Evolutionary conservation across 2,797 vertebrate genomes (phyloP).

Genomic region (Hyperoplus immaculatus): DNA sequence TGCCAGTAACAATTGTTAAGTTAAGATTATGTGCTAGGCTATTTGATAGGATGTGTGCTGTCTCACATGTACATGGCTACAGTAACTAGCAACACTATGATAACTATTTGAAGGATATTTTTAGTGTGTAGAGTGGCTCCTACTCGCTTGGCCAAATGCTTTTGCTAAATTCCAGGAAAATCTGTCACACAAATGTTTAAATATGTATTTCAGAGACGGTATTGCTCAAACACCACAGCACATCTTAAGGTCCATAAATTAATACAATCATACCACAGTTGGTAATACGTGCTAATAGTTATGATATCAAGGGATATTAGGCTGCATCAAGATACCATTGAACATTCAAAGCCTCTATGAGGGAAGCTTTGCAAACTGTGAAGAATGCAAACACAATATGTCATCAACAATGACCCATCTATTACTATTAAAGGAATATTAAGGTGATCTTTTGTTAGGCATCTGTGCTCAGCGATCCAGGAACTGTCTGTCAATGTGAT

Average conservation of each 20-base stretch:
- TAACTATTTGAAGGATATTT: not conserved
- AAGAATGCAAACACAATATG: slow-evolving; percentile 16
- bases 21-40: not conserved
- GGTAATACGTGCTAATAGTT: not conserved
- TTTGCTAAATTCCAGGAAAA: slow-evolving; percentile 22
- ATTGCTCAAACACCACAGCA: slow-evolving; percentile 11
- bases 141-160: not conserved
- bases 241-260: not conserved
- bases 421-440: slow-evolving; percentile 57
- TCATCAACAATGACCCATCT: slow-evolving; percentile 50
- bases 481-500: slow-evolving; percentile 65
- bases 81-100: not conserved
- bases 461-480: slow-evolving; percentile 43
- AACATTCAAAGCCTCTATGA: not conserved
- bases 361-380: slow-evolving; percentile 19
- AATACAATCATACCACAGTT: not conserved
- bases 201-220: not conserved
- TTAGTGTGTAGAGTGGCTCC: not conserved
- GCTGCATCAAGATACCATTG: not conserved
- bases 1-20: slow-evolving; percentile 32
- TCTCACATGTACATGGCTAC: slow-evolving; percentile 5
- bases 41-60: slow-evolving; percentile 1
- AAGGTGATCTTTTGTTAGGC: slow-evolving; percentile 48
- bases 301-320: not conserved
- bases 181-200: slow-evolving; percentile 13